Evolutionary conservation across 2,113 vertebrate species (phyloP), one percentile per base, ranked within the genome.

Genomic region (Stigmatopora nigra): DNA sequence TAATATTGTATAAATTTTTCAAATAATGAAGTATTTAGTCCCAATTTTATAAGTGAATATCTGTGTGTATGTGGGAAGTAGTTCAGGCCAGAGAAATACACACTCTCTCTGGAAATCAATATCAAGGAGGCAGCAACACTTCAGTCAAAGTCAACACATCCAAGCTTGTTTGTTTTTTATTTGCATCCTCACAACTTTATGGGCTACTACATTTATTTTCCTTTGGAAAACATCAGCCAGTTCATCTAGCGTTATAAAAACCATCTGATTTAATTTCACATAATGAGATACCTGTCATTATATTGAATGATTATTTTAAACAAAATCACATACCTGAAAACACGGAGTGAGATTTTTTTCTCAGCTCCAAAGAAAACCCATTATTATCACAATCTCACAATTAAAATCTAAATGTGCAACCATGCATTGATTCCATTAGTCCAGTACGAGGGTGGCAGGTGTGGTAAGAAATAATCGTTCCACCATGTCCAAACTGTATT

Each of bases 1-100:
- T 90, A 90, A 89, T 90, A 83, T 88, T 76, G 85, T 83, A 88
- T 90, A 88, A 90, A 91, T 90, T 86, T 88, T 91, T 90, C 81
- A 89, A 83, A 87, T 78, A 82, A 68, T 65, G 67, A 77, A 71
- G 81, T 86, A 86, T 88, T 83, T 80, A 57, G 70, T 72, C 69
- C n/a, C 51, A 53, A 71, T 69, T 79, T 87, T 70, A 46, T 67
- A 59, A 46, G 1, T 63, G 47, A 63, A 44, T 69, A 61, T 61
- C n/a, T 65, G 63, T 70, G n/a, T n/a, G 57, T 68, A 67, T 58
- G 55, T 25, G 38, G 9, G 20, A 49, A 63, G 35, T 62, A 73
- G 51, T 69, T 73, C 69, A 65, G 72, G 69, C 71, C 62, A 65
- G 69, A 82, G n/a, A 71, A 73, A 81, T 77, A 76, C 70, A n/a